Evolutionary conservation across 2,113 vertebrate genomes (phyloP), one percentile per base, ranked within the genome.

Genomic region (Phalacrocorax aristotelis): DNA sequence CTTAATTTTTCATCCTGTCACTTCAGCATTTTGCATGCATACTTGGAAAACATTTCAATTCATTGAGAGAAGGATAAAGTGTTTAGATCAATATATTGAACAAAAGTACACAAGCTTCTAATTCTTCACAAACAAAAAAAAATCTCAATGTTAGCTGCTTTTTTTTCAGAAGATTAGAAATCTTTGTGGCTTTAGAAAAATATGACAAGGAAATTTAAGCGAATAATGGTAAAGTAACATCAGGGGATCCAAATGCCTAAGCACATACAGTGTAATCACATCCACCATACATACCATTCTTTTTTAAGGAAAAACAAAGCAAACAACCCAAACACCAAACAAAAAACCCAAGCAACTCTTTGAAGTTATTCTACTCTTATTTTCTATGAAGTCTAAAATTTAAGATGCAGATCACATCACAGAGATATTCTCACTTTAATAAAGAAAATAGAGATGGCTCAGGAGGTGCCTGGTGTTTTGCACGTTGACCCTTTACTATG

Each of bases 1-100:
- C 40, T 91, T 88, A 27, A 36, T 93, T 93, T 90, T 91, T 95
- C 66, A 77, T 48, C 11, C 27, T 90, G 81, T 93, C 84, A 93
- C 58, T 80, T 69, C 54, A 79, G 70, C 34, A 54, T 84, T 89
- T 89, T 69, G 19, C 38, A 83, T 55, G 55, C 20, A 52, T 15
- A 15, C 46, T 48, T 75, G 42, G 20, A 71, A 92, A 94, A 55
- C 52, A 55, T 27, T 83, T 80, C 70, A 89, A 74, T 88, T 96
- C 32, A 44, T 57, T 70, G 46, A 34, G 44, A 93, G 36, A 55
- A 90, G 80, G 68, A 90, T 27, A 54, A 55, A 84, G 62, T 54
- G 23, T 52, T 75, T 34, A 75, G 52, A 92, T 95, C 87, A 66
- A 75, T 85, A 51, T 70, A 91, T 20, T 54, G 87, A 89, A 64